Conservation (phyloP, 30 jellyfish, hydroid and myxozoan species). For the Catostylus mosaicus region DNA sequence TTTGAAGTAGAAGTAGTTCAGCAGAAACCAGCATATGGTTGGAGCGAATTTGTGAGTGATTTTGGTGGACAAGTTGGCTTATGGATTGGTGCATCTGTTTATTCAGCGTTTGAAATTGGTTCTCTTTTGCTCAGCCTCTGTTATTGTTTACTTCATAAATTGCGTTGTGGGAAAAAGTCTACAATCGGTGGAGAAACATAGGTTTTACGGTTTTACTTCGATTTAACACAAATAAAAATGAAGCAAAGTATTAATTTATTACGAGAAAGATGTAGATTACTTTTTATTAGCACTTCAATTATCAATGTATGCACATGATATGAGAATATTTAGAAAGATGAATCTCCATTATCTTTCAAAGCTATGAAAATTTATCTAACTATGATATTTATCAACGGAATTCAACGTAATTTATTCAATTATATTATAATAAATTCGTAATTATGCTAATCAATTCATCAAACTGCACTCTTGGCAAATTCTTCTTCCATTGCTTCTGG, state of each 20-base stretch:
- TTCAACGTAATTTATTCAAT: neutral
- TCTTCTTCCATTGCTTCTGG: conserved; percentile 47
- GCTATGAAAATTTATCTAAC: too few species aligned
- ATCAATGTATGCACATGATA: too few species aligned
- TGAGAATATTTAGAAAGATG: too few species aligned
- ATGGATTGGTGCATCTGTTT: conserved; percentile 54
- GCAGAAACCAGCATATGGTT: conserved; percentile 36
- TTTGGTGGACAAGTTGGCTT: conserved; percentile 64
- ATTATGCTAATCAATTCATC: neutral
- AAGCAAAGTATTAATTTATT: too few species aligned
- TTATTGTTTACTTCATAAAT: neutral
- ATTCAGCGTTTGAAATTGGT: conserved; percentile 21
- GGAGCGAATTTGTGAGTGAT: conserved; percentile 14
- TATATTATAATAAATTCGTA: neutral
- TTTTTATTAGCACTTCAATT: too few species aligned
- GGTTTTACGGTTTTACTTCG: too few species aligned
- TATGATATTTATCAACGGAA: too few species aligned
- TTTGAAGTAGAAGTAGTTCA: conserved; percentile 12
- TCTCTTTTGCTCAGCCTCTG: neutral
- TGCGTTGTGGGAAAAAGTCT: too few species aligned
- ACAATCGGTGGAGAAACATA: too few species aligned
- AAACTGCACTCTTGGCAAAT: neutral
- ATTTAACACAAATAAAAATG: too few species aligned
- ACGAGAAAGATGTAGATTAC: too few species aligned
- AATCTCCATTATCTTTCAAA: too few species aligned